These are phyloP conservation scores for Antheraea pernyi DNA, from an alignment of 1,140 invertebrate genomes.

Conservation along the genomic window DNA sequence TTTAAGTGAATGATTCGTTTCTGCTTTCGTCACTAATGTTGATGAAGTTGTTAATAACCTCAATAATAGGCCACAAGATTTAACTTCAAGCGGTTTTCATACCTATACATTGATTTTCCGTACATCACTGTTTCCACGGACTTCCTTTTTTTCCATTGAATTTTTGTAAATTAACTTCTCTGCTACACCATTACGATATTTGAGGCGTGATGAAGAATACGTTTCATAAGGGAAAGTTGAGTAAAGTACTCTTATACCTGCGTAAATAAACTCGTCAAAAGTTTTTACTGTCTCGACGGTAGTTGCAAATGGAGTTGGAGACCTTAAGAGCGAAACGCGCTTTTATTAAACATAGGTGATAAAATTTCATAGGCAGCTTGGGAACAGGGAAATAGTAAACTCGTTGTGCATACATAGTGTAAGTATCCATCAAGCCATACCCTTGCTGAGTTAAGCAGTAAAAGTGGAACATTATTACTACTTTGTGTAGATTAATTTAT, in stretches of 20 bases:
- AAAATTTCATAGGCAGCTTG: conserved; percentile 19
- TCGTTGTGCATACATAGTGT: conserved; percentile 1
- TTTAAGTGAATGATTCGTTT: no score
- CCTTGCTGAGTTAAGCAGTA: neutral
- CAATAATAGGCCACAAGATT: no score
- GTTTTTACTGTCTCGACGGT: conserved; percentile 18
- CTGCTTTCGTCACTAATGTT: no score
- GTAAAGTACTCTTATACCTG: conserved; percentile 7
- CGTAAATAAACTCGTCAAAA: conserved; percentile 11
- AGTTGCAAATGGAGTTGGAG: conserved; percentile 16
- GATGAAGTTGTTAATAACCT: no score
- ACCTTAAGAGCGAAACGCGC: conserved; percentile 12
- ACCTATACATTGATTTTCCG: no score
- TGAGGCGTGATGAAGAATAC: neutral
- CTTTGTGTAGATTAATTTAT: no score
- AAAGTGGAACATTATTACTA: no score
- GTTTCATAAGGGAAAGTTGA: neutral
- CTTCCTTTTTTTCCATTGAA: neutral
- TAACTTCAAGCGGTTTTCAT: no score
- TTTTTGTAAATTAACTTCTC: neutral
- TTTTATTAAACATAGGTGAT: conserved; percentile 17
- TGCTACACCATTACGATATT: neutral
- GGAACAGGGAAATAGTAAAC: conserved; percentile 14
- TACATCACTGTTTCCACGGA: no score
- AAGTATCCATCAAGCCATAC: neutral